A percentile compares a stretch with the other conserved stretches of the same genome.
Evolutionary conservation across 2,797 vertebrate species (phyloP).

Genomic region (Poecilia wingei): DNA sequence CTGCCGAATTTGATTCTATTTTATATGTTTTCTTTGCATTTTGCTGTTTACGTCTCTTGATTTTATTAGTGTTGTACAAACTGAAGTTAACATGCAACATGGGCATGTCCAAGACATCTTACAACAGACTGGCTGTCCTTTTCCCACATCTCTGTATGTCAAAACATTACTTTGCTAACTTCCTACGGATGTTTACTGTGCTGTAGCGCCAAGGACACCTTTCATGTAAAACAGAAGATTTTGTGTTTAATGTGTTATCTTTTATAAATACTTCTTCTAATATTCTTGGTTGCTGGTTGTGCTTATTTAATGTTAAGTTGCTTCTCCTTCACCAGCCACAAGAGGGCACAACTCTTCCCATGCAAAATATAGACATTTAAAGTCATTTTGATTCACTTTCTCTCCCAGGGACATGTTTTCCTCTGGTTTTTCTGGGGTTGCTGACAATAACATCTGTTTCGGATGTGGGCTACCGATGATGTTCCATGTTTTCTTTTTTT

Average conservation of each 20-base stretch:
- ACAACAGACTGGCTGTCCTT: background rate
- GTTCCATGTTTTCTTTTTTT: background rate
- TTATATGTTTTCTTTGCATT: no score
- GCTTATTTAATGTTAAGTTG: background rate
- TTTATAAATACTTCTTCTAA: background rate
- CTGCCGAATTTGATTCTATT: no score
- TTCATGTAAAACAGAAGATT: background rate
- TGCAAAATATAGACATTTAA: background rate
- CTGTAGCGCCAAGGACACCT: background rate
- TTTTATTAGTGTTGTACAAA: background rate
- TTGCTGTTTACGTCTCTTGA: no score
- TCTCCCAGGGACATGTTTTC: background rate
- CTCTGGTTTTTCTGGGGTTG: background rate
- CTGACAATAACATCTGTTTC: background rate
- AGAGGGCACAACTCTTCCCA: background rate
- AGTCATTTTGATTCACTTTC: background rate
- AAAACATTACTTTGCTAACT: background rate
- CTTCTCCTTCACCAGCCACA: background rate
- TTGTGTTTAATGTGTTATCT: background rate
- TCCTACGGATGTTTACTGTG: background rate
- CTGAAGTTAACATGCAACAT: background rate
- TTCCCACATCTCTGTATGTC: background rate
- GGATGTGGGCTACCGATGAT: background rate
- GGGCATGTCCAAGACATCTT: background rate
- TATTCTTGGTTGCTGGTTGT: background rate